A percentile compares a stretch with the other conserved stretches of the same genome.
Conservation (phyloP, 2,797 vertebrate genomes). For the Oceanodroma leucorhoa region DNA sequence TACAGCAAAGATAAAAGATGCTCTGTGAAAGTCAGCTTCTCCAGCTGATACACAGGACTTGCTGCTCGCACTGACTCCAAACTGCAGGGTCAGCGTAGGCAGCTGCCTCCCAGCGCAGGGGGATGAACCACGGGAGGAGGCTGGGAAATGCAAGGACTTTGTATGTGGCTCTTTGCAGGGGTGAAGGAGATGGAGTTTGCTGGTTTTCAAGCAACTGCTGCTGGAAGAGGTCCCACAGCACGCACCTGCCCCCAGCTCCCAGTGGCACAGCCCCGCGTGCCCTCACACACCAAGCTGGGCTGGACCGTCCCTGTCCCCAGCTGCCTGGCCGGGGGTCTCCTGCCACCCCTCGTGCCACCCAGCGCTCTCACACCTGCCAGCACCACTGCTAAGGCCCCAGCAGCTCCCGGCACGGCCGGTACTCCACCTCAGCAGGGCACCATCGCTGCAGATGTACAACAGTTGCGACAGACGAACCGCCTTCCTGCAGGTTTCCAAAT, state of each 20-base stretch:
- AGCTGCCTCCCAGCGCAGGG: neutral
- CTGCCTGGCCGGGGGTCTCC: neutral
- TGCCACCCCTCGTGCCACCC: neutral
- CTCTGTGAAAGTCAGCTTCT: neutral
- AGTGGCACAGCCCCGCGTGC: rapidly evolving
- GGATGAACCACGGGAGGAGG: neutral
- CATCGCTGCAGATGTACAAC: neutral
- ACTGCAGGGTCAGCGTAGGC: neutral
- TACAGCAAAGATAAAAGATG: neutral
- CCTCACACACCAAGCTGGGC: neutral
- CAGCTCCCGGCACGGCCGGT: neutral
- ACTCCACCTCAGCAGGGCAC: neutral
- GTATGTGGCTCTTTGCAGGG: neutral
- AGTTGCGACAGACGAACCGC: rapidly evolving
- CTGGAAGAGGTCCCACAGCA: neutral
- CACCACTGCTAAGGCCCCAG: neutral
- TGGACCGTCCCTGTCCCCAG: neutral
- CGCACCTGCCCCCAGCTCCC: rapidly evolving
- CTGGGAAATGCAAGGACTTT: neutral
- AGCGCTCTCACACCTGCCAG: neutral
- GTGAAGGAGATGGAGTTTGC: neutral
- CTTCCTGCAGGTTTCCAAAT: neutral
- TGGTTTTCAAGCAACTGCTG: neutral
- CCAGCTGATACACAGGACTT: neutral
- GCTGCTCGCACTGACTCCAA: neutral